Evolutionary conservation across 2,797 vertebrate genomes (phyloP).

Genomic region (Chrysolophus pictus): DNA sequence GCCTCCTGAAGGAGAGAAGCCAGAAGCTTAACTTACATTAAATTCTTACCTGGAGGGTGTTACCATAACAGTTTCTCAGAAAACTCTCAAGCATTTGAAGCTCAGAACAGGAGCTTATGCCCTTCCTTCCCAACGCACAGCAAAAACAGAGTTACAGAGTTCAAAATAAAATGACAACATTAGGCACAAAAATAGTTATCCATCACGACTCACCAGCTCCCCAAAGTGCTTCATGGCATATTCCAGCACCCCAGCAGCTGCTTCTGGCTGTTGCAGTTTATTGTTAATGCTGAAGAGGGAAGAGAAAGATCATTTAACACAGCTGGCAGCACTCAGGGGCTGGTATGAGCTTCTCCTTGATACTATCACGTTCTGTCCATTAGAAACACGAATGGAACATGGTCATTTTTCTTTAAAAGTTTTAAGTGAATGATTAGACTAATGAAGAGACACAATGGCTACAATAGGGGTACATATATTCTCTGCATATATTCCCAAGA

Average conservation of each 20-base stretch:
- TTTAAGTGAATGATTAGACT: neutral
- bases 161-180: neutral
- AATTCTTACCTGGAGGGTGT: neutral
- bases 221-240: slow-evolving; percentile 99
- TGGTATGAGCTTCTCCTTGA: neutral
- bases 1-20: neutral
- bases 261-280: slow-evolving; percentile 98
- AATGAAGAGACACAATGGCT: neutral
- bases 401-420: neutral
- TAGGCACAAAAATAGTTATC: neutral
- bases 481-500: neutral
- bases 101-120: neutral
- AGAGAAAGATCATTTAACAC: slow-evolving; percentile 2
- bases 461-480: neutral
- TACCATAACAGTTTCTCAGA: neutral
- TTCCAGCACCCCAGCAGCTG: slow-evolving; percentile 95
- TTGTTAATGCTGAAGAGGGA: slow-evolving; percentile 92
- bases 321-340: neutral
- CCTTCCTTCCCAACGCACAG: neutral
- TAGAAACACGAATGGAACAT: neutral
- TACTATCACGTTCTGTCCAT: neutral
- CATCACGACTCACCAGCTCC: slow-evolving; percentile 89
- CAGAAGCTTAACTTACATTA: neutral
- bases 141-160: neutral
- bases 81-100: neutral